phyloP scores from a whole-genome alignment of 2,888 invertebrate genomes.

The Sphaeridia pumilis region DNA sequence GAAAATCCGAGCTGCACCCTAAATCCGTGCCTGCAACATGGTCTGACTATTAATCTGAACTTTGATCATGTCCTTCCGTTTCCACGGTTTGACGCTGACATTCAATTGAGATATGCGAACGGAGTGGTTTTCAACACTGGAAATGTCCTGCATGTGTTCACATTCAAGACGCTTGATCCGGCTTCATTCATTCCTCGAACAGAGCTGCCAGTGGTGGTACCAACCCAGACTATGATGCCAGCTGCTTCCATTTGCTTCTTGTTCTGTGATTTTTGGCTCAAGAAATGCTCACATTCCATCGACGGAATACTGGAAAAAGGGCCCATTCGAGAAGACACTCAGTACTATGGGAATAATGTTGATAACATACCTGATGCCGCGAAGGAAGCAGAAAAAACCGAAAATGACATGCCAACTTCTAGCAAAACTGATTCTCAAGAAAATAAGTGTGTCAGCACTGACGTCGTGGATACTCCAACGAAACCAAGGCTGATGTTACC shows the following conservation, averaged over 20 bases:
- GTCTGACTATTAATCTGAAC: constrained; percentile 81
- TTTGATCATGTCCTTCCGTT: constrained; percentile 80
- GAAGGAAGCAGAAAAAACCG: too few relatives aligned
- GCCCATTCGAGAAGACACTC: constrained; percentile 13
- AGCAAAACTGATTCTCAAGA: too few relatives aligned
- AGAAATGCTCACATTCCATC: constrained; percentile 13
- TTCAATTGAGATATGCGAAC: constrained; percentile 44
- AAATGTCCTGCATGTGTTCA: constrained; percentile 67
- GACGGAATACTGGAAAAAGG: constrained; percentile 9
- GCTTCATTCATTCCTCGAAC: not conserved
- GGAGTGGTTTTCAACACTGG: constrained; percentile 72
- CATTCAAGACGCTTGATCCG: constrained; percentile 46
- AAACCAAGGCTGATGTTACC: constrained; percentile 19
- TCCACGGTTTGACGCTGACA: constrained; percentile 52
- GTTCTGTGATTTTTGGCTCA: constrained; percentile 27
- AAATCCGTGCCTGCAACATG: constrained; percentile 70
- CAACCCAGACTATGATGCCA: too few relatives aligned
- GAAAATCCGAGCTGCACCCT: constrained; percentile 47
- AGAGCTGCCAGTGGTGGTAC: constrained; percentile 12
- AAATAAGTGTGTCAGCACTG: too few relatives aligned
- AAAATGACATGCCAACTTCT: too few relatives aligned
- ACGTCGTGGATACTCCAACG: too few relatives aligned
- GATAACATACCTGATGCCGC: too few relatives aligned
- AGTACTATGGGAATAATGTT: too few relatives aligned
- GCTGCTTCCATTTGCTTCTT: too few relatives aligned